Evolutionary conservation across 1,140 invertebrate species (phyloP).

Genomic region (Cylas formicarius): DNA sequence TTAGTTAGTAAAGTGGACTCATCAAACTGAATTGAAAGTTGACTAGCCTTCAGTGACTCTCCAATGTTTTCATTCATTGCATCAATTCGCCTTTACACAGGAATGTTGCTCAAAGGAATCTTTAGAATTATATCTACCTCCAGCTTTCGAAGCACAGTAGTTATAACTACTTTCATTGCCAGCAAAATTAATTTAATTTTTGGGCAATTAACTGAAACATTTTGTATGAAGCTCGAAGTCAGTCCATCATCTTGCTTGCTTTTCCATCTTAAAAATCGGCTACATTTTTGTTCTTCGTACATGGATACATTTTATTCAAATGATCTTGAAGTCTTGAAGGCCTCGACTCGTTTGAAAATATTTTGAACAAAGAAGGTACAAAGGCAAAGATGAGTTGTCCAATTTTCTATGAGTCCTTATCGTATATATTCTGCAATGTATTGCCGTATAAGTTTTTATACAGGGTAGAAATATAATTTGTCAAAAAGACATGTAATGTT

Average conservation of each 20-base stretch:
- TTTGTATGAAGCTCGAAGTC: slow-evolving; percentile 37
- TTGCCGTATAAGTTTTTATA: slow-evolving; percentile 29
- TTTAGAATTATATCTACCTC: slow-evolving; percentile 34
- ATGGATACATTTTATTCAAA: slow-evolving; percentile 35
- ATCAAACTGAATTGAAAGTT: too few species aligned
- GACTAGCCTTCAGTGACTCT: slow-evolving; percentile 34
- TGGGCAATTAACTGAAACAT: slow-evolving; percentile 38
- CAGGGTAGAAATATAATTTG: too few species aligned
- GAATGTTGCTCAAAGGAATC: slow-evolving; percentile 39
- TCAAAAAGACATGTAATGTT: too few species aligned
- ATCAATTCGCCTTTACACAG: slow-evolving; percentile 21
- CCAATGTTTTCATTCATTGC: slow-evolving; percentile 35
- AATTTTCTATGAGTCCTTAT: slow-evolving; percentile 21
- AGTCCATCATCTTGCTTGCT: slow-evolving; percentile 33
- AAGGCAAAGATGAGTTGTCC: slow-evolving; percentile 20
- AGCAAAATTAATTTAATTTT: slow-evolving; percentile 39
- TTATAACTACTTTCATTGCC: slow-evolving; percentile 34
- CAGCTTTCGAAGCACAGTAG: slow-evolving; percentile 36
- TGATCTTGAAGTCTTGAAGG: slow-evolving; percentile 32
- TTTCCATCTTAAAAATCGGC: slow-evolving; percentile 30
- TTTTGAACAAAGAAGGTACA: slow-evolving; percentile 27
- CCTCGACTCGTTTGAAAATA: slow-evolving; percentile 31
- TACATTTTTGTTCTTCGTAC: slow-evolving; percentile 32
- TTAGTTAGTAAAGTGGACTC: too few species aligned
- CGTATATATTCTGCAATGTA: slow-evolving; percentile 31